Percentiles rank a stretch among this genome's conserved stretches.
These are phyloP conservation scores for Bagarius yarrelli DNA, from an alignment of 2,113 vertebrate genomes.

Conservation along the genomic window DNA sequence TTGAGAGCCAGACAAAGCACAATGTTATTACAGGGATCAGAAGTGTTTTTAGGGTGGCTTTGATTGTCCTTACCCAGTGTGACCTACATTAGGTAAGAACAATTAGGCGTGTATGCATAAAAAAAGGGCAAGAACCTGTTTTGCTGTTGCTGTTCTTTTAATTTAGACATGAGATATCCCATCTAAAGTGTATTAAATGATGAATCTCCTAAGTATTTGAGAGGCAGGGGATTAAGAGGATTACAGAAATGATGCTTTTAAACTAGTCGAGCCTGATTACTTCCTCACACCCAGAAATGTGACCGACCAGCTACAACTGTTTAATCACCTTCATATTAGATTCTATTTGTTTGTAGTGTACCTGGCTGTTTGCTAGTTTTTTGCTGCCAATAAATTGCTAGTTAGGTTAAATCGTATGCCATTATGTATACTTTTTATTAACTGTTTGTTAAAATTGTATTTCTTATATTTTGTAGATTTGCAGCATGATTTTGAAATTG, in stretches of 20 bases:
- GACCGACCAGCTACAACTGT: slow-evolving; percentile 8
- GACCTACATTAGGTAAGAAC: slow-evolving; percentile 12
- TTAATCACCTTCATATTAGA: not conserved
- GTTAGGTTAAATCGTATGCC: too few species aligned
- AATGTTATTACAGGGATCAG: slow-evolving; percentile 44
- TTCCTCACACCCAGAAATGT: slow-evolving; percentile 56
- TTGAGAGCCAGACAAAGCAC: slow-evolving; percentile 8
- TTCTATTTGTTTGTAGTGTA: not conserved
- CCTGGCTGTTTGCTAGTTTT: too few species aligned
- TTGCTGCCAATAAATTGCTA: too few species aligned
- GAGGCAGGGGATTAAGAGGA: slow-evolving; percentile 70
- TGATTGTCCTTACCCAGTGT: slow-evolving; percentile 50
- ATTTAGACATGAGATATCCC: slow-evolving; percentile 62
- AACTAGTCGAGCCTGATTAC: slow-evolving; percentile 60
- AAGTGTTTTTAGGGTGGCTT: slow-evolving; percentile 9
- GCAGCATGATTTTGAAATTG: too few species aligned
- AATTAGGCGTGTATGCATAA: not conserved
- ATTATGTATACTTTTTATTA: too few species aligned
- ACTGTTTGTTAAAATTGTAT: too few species aligned
- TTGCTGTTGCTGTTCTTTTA: slow-evolving; percentile 65
- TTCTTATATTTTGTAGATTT: too few species aligned
- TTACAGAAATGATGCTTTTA: slow-evolving; percentile 70
- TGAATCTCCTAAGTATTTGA: slow-evolving; percentile 64
- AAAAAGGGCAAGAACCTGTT: slow-evolving; percentile 53
- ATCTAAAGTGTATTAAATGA: slow-evolving; percentile 74